Evolutionary conservation across 35 echinoderm and acorn worm genomes (phyloP).

Genomic region (Lytechinus variegatus): DNA sequence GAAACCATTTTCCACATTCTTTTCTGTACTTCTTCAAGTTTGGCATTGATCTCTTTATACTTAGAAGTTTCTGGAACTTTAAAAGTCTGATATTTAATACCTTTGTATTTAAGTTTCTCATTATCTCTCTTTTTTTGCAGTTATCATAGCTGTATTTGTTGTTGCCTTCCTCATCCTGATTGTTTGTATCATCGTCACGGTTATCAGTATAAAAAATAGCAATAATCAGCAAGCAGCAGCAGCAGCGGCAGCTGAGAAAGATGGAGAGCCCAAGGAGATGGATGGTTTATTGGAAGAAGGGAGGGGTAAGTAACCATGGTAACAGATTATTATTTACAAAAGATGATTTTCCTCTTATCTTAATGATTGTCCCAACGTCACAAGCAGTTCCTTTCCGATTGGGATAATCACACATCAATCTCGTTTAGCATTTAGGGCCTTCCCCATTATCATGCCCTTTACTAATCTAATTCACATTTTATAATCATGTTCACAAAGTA

Average conservation of each 20-base stretch:
- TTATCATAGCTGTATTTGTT: constrained; percentile 48
- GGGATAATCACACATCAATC: no score
- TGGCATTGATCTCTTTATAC: not conserved
- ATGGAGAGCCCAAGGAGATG: constrained; percentile 33
- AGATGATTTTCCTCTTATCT: no score
- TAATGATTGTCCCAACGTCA: no score
- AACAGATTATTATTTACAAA: not conserved
- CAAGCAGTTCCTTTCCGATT: no score
- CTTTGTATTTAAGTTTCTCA: not conserved
- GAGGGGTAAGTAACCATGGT: constrained; percentile 24
- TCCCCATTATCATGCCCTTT: no score
- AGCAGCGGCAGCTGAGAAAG: constrained; percentile 26
- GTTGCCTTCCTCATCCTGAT: constrained; percentile 50
- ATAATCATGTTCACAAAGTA: no score
- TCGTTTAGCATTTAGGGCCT: no score
- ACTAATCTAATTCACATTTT: no score
- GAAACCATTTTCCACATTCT: no score
- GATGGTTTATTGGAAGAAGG: constrained; percentile 40
- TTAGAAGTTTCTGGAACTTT: not conserved
- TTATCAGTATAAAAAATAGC: constrained; percentile 32
- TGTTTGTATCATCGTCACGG: constrained; percentile 39
- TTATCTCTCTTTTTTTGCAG: not conserved
- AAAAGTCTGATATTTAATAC: not conserved
- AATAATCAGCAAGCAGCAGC: constrained; percentile 27
- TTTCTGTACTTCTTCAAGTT: no score